Evolutionary conservation across 2,113 vertebrate species (phyloP).

Genomic region (Pelobates fuscus): DNA sequence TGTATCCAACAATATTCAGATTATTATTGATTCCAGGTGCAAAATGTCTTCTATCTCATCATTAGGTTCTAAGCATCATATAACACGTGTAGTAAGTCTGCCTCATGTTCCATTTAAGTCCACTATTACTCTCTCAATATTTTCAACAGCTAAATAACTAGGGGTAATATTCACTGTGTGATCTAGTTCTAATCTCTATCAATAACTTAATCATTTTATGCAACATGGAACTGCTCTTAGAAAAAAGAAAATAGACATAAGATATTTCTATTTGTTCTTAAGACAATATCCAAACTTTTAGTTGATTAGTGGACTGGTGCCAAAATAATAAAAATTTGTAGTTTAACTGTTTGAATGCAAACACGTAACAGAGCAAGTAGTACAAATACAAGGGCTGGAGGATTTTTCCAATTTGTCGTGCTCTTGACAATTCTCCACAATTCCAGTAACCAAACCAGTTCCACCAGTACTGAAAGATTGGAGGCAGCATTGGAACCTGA

Average conservation of each 20-base stretch:
- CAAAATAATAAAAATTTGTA: no score
- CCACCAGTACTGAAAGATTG: no score
- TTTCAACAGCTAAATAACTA: neutral
- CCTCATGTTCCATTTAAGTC: neutral
- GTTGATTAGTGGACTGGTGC: no score
- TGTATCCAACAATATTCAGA: neutral
- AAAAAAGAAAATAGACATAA: neutral
- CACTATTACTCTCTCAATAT: neutral
- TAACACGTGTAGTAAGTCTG: neutral
- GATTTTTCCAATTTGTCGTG: no score
- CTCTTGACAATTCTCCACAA: no score
- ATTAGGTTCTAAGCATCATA: neutral
- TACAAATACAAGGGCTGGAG: no score
- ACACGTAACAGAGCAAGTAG: no score
- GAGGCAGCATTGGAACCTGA: no score
- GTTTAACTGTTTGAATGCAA: no score
- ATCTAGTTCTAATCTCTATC: neutral
- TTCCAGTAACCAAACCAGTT: no score
- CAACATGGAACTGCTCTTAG: neutral
- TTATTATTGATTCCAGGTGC: slow-evolving; percentile 1
- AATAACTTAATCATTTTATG: neutral
- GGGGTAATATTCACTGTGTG: neutral
- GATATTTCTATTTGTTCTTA: no score
- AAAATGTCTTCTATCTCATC: neutral
- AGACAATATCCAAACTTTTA: no score